A percentile compares a stretch with the other conserved stretches of the same genome.
Conservation (phyloP, 2,113 vertebrate genomes). For the Platichthys stellatus region DNA sequence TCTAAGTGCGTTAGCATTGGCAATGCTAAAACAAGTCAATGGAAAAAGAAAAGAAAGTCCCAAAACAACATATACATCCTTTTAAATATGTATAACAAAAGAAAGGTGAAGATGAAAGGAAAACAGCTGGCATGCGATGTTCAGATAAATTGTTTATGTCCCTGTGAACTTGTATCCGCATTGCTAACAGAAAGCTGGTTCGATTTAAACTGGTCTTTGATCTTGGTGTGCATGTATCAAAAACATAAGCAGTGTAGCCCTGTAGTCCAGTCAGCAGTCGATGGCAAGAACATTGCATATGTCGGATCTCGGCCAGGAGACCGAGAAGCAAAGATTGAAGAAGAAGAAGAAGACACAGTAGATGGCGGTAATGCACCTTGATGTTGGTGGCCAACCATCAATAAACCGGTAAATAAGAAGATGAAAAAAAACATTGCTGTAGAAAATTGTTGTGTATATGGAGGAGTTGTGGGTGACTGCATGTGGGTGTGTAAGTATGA, state of each 20-base stretch:
- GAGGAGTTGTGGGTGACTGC: background rate
- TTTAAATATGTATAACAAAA: background rate
- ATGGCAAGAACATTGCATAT: background rate
- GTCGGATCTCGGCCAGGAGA: no score
- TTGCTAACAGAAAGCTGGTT: constrained; percentile 2
- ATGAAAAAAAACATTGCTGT: no score
- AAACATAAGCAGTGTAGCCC: background rate
- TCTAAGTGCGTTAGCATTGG: no score
- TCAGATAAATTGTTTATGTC: constrained; percentile 1
- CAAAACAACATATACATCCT: background rate
- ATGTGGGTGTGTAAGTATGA: background rate
- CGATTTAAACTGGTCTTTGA: constrained; percentile 15
- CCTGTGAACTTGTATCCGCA: no score
- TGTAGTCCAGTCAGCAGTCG: background rate
- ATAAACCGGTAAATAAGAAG: no score
- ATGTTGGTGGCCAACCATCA: no score
- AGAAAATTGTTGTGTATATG: background rate
- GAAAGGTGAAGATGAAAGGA: background rate
- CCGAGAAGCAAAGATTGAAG: background rate
- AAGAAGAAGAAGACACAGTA: background rate
- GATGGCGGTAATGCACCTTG: no score
- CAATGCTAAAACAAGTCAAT: background rate
- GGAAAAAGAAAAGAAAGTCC: background rate
- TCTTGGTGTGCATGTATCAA: constrained; percentile 2
- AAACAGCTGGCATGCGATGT: background rate